Conservation (phyloP, 2,888 invertebrate species). For the Drosophila birchii region DNA sequence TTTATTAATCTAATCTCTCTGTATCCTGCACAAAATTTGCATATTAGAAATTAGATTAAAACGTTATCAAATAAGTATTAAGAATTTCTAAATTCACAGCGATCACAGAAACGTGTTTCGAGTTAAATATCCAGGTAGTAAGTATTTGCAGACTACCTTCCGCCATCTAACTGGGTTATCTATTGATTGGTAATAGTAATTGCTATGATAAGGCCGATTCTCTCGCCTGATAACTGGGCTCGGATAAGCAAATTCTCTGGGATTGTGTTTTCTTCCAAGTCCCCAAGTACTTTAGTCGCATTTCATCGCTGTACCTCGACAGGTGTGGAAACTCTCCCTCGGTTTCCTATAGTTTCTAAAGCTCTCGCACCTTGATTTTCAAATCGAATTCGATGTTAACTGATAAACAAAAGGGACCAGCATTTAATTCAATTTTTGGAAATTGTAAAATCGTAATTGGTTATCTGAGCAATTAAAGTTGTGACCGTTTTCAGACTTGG, state of each 20-base stretch:
- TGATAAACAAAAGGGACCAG: background rate
- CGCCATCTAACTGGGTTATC: constrained; percentile 1
- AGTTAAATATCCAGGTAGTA: background rate
- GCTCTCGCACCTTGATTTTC: background rate
- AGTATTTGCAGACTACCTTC: background rate
- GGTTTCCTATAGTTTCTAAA: background rate
- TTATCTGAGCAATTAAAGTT: background rate
- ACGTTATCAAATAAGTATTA: background rate
- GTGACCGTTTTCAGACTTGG: background rate
- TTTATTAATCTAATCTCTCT: background rate
- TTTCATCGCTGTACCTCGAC: background rate
- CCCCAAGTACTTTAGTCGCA: background rate
- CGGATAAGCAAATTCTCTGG: background rate
- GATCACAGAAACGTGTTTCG: background rate
- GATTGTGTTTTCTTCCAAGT: constrained; percentile 2
- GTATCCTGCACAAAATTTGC: background rate
- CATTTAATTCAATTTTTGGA: no score
- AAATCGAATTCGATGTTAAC: background rate
- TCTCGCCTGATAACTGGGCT: background rate
- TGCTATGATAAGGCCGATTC: constrained; percentile 2
- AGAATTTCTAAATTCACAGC: no score
- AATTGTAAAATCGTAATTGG: background rate
- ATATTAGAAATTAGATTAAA: no score
- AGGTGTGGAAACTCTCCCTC: background rate
- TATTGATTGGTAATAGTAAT: background rate